Evolutionary conservation across 2,888 invertebrate species (phyloP).

Genomic region (Caenorhabditis sp.): DNA sequence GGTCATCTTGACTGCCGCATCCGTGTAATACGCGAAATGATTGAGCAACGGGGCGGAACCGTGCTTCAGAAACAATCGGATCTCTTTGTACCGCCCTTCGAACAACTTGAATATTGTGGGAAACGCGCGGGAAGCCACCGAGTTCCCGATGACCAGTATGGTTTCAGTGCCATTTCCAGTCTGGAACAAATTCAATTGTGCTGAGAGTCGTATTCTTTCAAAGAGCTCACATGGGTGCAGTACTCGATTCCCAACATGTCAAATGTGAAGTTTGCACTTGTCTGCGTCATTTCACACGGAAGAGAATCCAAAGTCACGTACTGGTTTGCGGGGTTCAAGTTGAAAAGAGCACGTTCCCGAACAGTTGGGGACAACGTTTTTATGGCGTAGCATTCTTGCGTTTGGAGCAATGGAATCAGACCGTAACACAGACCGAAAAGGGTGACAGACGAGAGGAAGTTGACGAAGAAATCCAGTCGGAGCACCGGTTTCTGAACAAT

Average conservation of each 20-base stretch:
- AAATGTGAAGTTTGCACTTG: background rate
- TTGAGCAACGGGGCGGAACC: constrained; percentile 4
- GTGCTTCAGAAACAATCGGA: background rate
- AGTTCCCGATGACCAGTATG: constrained; percentile 16
- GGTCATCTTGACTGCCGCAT: background rate
- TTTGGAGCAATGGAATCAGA: background rate
- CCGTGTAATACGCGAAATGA: background rate
- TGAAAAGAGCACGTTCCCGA: background rate
- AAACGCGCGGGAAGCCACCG: constrained; percentile 7
- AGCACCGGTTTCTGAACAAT: background rate
- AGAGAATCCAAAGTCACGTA: background rate
- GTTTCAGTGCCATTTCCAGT: constrained; percentile 5
- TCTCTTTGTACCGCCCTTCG: constrained; percentile 4
- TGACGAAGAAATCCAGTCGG: background rate
- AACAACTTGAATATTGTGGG: constrained; percentile 7
- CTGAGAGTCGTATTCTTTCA: no score
- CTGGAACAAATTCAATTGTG: no score
- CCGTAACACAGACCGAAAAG: background rate
- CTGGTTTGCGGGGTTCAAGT: background rate
- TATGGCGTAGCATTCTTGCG: background rate
- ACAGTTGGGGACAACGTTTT: background rate
- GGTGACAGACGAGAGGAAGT: background rate
- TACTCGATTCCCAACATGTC: background rate
- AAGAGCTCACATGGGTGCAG: background rate
- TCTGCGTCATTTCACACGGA: background rate